These are phyloP conservation scores for Zootoca vivipara DNA, from an alignment of 2,113 vertebrate species.

Conservation along the genomic window DNA sequence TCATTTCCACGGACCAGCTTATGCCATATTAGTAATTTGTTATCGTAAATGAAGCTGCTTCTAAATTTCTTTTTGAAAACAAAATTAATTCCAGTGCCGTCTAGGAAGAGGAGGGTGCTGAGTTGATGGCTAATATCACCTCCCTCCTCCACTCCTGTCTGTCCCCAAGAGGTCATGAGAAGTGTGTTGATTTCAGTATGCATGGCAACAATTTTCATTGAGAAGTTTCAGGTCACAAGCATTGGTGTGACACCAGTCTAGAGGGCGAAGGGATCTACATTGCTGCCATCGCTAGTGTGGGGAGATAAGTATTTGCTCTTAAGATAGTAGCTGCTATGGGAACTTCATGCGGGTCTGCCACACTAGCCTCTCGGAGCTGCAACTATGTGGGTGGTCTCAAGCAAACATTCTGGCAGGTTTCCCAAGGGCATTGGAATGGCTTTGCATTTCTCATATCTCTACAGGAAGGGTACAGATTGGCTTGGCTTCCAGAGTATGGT, in stretches of 20 bases:
- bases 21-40: constrained; percentile 6
- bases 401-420: neutral
- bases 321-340: neutral
- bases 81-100: constrained; percentile 40
- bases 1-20: constrained; percentile 11
- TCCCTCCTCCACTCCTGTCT: too few species aligned
- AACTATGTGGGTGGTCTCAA: too few species aligned
- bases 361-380: neutral
- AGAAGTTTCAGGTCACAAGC: neutral
- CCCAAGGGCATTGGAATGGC: neutral
- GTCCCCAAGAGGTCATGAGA: neutral
- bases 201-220: neutral
- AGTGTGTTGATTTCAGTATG: neutral
- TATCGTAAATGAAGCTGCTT: constrained; percentile 34
- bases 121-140: neutral
- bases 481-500: too few species aligned
- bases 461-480: neutral
- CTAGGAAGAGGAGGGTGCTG: neutral
- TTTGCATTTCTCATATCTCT: neutral
- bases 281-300: neutral
- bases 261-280: neutral
- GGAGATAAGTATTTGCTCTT: neutral
- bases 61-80: constrained; percentile 53
- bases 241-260: too few species aligned
- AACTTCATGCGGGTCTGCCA: neutral